Conservation (phyloP, 2,888 invertebrate genomes). For the Pseudeuparius sepicola region DNA sequence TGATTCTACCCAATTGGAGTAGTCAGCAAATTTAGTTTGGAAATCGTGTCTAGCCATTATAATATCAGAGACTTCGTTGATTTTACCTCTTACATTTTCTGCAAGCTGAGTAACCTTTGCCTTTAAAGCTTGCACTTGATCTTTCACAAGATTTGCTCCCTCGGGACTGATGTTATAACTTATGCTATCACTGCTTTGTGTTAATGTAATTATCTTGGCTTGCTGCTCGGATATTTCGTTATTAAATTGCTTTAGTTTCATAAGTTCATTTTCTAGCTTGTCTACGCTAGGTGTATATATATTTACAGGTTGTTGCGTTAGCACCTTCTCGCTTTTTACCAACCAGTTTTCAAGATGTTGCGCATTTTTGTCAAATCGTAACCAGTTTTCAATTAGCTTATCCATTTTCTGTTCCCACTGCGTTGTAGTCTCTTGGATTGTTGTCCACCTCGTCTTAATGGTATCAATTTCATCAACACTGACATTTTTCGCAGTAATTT, state of each 20-base stretch:
- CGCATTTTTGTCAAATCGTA: slow-evolving; percentile 68
- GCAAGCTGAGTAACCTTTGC: slow-evolving; percentile 62
- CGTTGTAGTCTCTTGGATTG: slow-evolving; percentile 67
- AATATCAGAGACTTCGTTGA: slow-evolving; percentile 72
- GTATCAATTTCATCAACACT: slow-evolving; percentile 79
- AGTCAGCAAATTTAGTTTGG: slow-evolving; percentile 65
- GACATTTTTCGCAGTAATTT: slow-evolving; percentile 63
- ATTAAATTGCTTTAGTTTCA: slow-evolving; percentile 67
- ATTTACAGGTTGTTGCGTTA: slow-evolving; percentile 49
- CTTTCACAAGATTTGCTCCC: slow-evolving; percentile 61
- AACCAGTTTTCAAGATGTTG: slow-evolving; percentile 72
- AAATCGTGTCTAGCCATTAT: slow-evolving; percentile 77
- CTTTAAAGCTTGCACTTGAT: slow-evolving; percentile 64
- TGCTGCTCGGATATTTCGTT: slow-evolving; percentile 81
- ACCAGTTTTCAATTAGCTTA: slow-evolving; percentile 70
- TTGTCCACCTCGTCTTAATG: slow-evolving; percentile 73
- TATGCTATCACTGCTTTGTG: slow-evolving; percentile 71
- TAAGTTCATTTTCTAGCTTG: slow-evolving; percentile 66
- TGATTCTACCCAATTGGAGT: slow-evolving; percentile 70
- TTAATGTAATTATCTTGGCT: slow-evolving; percentile 68
- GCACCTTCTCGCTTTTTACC: slow-evolving; percentile 51
- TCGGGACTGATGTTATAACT: slow-evolving; percentile 69
- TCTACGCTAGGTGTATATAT: slow-evolving; percentile 56
- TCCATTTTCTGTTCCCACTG: slow-evolving; percentile 72
- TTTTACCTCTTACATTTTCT: slow-evolving; percentile 63